These are phyloP conservation scores for Valencia hispanica DNA, from an alignment of 2,797 vertebrate genomes.

Conservation along the genomic window DNA sequence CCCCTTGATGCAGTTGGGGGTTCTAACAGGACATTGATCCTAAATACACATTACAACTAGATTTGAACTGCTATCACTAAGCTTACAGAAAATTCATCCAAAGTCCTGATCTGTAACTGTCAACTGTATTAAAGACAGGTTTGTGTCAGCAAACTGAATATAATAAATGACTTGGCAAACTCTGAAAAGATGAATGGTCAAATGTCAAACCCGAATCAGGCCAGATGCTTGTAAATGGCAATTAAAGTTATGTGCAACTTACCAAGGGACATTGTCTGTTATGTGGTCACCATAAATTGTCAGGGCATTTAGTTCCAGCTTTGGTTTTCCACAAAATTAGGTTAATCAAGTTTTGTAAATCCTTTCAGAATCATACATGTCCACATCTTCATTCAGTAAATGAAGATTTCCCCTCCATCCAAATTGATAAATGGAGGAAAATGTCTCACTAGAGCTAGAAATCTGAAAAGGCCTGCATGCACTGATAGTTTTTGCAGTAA, in stretches of 20 bases:
- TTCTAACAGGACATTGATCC: background rate
- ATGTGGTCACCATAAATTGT: background rate
- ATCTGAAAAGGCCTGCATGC: background rate
- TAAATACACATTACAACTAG: background rate
- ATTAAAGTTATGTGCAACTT: background rate
- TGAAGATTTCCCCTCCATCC: background rate
- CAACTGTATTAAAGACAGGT: background rate
- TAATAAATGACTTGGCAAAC: background rate
- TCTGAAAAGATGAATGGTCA: background rate
- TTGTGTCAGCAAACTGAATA: background rate
- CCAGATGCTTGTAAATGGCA: background rate
- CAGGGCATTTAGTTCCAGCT: background rate
- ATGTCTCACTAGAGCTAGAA: background rate
- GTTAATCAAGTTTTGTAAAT: background rate
- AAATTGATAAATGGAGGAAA: background rate
- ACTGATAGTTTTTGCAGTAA: background rate
- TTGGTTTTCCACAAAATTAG: background rate
- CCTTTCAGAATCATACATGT: background rate
- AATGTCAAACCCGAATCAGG: background rate
- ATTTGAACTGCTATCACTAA: background rate
- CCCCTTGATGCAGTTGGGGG: background rate
- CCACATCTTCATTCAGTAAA: too few relatives aligned
- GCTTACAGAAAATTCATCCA: background rate
- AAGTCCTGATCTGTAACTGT: background rate
- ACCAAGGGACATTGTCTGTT: background rate